Conservation (phyloP, 2,797 vertebrate species). For the Girardinus metallicus region DNA sequence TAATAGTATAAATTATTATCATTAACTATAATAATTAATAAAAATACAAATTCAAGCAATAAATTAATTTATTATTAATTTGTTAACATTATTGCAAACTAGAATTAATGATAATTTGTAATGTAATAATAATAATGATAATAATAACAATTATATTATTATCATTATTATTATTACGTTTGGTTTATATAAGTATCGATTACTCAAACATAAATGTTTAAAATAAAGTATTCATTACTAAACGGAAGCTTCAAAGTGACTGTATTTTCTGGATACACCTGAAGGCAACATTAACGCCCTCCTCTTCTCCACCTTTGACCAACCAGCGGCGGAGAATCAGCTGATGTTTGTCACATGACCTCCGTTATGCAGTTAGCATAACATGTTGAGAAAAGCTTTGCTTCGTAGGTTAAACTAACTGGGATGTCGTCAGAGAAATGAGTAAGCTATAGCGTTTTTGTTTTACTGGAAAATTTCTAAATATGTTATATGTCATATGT, state of each 20-base stretch:
- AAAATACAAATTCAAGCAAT: no score
- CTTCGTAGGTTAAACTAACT: not conserved
- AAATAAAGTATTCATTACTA: not conserved
- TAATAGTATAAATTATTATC: no score
- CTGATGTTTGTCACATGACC: conserved; percentile 81
- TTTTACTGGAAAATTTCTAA: fast-evolving
- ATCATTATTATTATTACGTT: no score
- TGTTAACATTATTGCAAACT: no score
- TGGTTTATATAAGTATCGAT: not conserved
- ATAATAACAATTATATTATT: not conserved
- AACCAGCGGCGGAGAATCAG: conserved; percentile 63
- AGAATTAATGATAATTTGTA: not conserved
- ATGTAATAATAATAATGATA: not conserved
- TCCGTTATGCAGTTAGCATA: conserved; percentile 36
- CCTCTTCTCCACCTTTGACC: conserved; percentile 60
- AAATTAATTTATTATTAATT: no score
- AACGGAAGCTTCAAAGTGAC: not conserved
- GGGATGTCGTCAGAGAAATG: conserved; percentile 31
- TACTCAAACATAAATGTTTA: not conserved
- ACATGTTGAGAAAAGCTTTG: conserved; percentile 18
- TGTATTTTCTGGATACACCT: not conserved
- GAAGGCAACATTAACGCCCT: conserved; percentile 43
- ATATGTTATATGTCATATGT: not conserved
- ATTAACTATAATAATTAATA: no score
- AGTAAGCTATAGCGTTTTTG: conserved; percentile 43